Evolutionary conservation across 2,888 invertebrate genomes (phyloP).

Genomic region (Sminthurinus aureus): DNA sequence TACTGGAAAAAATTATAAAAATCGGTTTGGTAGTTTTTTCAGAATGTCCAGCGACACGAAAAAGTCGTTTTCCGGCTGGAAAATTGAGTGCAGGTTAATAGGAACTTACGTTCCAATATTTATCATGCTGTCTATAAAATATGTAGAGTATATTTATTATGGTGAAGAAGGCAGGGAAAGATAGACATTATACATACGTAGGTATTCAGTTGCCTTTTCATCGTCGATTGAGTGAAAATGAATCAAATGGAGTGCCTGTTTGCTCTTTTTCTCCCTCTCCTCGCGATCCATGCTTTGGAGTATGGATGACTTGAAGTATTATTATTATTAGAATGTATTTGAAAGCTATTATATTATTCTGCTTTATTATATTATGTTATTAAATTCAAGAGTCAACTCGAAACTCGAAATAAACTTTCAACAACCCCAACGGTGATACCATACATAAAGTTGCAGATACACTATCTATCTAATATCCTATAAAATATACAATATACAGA

Average conservation of each 20-base stretch:
- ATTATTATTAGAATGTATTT: not conserved
- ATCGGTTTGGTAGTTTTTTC: too few species aligned
- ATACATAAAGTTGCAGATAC: not conserved
- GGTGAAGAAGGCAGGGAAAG: not conserved
- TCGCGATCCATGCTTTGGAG: not conserved
- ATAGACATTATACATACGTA: not conserved
- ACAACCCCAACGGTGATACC: not conserved
- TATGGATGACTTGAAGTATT: constrained; percentile 3
- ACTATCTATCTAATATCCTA: not conserved
- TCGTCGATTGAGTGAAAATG: constrained; percentile 22
- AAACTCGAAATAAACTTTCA: not conserved
- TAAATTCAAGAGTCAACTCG: not conserved
- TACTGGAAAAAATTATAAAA: too few species aligned
- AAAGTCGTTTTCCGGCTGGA: too few species aligned
- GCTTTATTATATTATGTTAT: not conserved
- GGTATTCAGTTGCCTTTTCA: constrained; percentile 14
- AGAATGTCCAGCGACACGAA: too few species aligned
- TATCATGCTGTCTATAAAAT: not conserved
- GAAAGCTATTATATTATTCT: not conserved
- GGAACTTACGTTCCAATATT: too few species aligned
- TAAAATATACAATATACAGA: not conserved
- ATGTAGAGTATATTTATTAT: not conserved
- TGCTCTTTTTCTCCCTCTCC: constrained; percentile 6
- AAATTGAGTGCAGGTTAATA: too few species aligned
- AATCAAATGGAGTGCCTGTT: constrained; percentile 33